Evolutionary conservation across 1,140 invertebrate species (phyloP).

Genomic region (Drosophila gunungcola): DNA sequence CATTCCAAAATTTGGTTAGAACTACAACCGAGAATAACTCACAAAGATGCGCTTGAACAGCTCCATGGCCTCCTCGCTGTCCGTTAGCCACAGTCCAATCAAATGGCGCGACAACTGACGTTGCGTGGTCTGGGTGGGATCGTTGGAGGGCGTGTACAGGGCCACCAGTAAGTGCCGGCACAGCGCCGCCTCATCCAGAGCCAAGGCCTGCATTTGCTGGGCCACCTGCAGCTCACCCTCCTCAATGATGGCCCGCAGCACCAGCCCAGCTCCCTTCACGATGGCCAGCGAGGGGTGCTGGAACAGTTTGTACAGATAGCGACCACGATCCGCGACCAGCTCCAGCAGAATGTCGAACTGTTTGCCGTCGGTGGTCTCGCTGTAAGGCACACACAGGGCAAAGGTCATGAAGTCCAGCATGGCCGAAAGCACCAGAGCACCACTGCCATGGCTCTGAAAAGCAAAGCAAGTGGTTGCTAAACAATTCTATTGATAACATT

Average conservation of each 20-base stretch:
- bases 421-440: conserved; percentile 93
- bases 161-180: conserved; percentile 96
- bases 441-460: conserved; percentile 90
- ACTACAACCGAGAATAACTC: conserved; percentile 51
- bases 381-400: conserved; percentile 98
- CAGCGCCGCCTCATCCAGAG: conserved; percentile 98
- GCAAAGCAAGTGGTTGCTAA: neutral
- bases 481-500: neutral
- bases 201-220: conserved; percentile 97
- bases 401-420: conserved; percentile 99
- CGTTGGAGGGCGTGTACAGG: conserved; percentile 93
- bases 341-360: conserved; percentile 98
- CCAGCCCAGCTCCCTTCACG: conserved; percentile 98
- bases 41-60: conserved; percentile 96
- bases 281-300: conserved; percentile 99
- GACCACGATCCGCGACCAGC: conserved; percentile 96
- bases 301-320: conserved; percentile 96
- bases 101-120: conserved; percentile 97
- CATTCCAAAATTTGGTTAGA: conserved; percentile 1
- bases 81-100: conserved; percentile 98
- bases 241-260: conserved; percentile 99
- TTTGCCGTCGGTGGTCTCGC: conserved; percentile 98
- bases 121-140: conserved; percentile 91
- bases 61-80: conserved; percentile 95
- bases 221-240: conserved; percentile 97